Conservation (phyloP, 2,888 invertebrate species). For the Mesorhabditis sp. region DNA sequence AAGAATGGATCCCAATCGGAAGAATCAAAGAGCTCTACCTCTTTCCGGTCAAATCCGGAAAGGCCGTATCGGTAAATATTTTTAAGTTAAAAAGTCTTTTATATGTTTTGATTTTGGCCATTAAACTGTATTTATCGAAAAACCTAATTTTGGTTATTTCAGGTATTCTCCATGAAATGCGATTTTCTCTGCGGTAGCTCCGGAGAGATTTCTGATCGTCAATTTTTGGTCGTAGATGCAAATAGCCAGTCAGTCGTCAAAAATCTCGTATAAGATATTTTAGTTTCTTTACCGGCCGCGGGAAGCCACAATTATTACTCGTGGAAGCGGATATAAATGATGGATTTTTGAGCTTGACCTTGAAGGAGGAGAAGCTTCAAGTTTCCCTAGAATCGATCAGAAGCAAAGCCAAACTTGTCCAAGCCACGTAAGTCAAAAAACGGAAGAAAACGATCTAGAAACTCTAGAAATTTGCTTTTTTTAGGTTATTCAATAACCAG, state of each 20-base stretch:
- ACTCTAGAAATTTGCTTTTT: too few species aligned
- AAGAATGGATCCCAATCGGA: constrained; percentile 33
- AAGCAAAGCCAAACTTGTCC: constrained; percentile 13
- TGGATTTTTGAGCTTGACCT: constrained; percentile 15
- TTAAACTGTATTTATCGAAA: constrained; percentile 8
- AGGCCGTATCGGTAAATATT: constrained; percentile 15
- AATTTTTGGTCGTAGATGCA: constrained; percentile 25
- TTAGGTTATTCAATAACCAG: constrained; percentile 25
- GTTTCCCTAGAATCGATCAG: constrained; percentile 20
- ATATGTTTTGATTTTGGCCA: too few species aligned
- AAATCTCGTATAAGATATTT: not conserved
- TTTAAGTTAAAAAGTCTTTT: not conserved
- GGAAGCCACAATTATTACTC: constrained; percentile 24
- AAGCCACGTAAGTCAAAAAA: constrained; percentile 20
- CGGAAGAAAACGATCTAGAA: not conserved
- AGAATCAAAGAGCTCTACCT: constrained; percentile 27
- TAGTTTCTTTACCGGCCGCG: constrained; percentile 31
- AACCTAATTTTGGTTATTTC: constrained; percentile 8
- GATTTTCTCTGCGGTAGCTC: constrained; percentile 18
- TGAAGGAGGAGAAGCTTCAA: constrained; percentile 9
- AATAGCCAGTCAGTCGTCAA: constrained; percentile 17
- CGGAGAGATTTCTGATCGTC: constrained; percentile 26
- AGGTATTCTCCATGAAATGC: constrained; percentile 33
- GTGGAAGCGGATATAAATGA: constrained; percentile 16
- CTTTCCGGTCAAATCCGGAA: constrained; percentile 30